Percentiles rank a stretch among this genome's conserved stretches.
Conservation (phyloP, 2,113 vertebrate genomes). For the Entelurus aequoreus region DNA sequence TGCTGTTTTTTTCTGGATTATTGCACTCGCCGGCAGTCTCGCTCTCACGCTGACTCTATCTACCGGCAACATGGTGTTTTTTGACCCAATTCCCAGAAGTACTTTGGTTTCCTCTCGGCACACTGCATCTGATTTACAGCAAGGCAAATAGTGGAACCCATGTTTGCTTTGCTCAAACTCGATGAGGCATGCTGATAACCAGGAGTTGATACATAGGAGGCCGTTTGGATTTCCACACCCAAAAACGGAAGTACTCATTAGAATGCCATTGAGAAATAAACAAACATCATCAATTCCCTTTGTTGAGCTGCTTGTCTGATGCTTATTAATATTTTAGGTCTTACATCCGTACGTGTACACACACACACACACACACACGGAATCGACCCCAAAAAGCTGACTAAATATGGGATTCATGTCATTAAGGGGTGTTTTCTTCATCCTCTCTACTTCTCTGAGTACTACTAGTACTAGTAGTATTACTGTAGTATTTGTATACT, state of each 20-base stretch:
- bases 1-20: conserved; percentile 10
- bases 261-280: conserved; percentile 28
- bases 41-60: conserved; percentile 14
- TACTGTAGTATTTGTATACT: background rate
- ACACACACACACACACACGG: conserved; percentile 1
- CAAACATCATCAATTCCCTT: conserved; percentile 37
- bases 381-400: conserved; percentile 11
- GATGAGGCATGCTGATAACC: conserved; percentile 29
- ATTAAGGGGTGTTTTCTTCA: background rate
- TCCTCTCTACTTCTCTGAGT: background rate
- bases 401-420: background rate
- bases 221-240: conserved; percentile 26
- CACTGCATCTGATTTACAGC: conserved; percentile 33
- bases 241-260: conserved; percentile 18
- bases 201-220: conserved; percentile 20
- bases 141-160: conserved; percentile 20
- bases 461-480: too few relatives aligned
- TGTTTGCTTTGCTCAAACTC: conserved; percentile 34
- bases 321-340: conserved; percentile 25
- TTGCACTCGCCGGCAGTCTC: background rate
- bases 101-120: conserved; percentile 5
- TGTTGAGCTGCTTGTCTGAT: conserved; percentile 24
- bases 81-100: conserved; percentile 38
- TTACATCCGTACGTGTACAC: background rate
- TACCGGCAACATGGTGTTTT: conserved; percentile 19